Conservation (phyloP, 2,113 vertebrate genomes). For the Acrocephalus kingi region DNA sequence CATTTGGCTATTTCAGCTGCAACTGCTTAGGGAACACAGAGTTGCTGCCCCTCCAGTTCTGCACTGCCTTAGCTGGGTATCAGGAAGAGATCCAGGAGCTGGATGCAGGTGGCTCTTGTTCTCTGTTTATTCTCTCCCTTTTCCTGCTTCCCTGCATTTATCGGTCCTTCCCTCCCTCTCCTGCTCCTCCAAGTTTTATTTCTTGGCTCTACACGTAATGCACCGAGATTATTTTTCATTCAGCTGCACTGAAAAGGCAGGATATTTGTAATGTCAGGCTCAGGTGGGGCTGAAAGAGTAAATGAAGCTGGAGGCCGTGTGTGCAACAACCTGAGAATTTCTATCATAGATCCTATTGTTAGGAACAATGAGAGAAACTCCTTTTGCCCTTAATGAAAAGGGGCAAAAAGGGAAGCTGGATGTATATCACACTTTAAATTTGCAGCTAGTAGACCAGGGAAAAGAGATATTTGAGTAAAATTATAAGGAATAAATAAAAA, state of each 20-base stretch:
- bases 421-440: neutral
- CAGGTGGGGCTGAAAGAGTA: constrained; percentile 20
- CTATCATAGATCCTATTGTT: constrained; percentile 49
- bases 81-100: neutral
- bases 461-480: neutral
- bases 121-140: neutral
- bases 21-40: neutral
- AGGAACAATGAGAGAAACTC: neutral
- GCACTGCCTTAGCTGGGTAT: neutral
- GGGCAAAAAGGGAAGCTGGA: accelerated
- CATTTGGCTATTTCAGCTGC: neutral
- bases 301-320: neutral
- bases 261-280: constrained; percentile 34
- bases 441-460: neutral
- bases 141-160: neutral
- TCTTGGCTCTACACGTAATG: neutral
- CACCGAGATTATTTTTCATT: constrained; percentile 31
- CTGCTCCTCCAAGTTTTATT: neutral
- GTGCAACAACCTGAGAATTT: neutral
- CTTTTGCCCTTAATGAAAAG: neutral
- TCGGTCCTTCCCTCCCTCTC: neutral
- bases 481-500: neutral
- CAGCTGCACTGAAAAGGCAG: constrained; percentile 31
- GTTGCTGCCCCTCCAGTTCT: neutral
- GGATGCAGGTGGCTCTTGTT: neutral